phyloP scores from a whole-genome alignment of 2,888 invertebrate genomes.

The Crocallis elinguaria region DNA sequence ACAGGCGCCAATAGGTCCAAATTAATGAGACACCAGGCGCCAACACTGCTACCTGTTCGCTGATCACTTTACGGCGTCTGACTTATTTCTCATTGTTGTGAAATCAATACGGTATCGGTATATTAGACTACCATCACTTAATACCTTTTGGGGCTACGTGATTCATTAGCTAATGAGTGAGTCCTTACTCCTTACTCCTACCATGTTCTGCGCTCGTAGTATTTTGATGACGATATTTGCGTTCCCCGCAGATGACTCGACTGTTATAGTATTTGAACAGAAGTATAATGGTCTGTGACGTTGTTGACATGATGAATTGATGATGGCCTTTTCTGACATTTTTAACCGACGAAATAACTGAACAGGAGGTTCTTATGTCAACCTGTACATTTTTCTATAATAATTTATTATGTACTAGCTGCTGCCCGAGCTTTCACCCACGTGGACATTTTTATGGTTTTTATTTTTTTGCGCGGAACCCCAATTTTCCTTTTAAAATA shows the following conservation, averaged over 20 bases:
- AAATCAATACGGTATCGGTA: constrained; percentile 11
- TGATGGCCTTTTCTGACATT: not conserved
- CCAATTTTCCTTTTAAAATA: no score
- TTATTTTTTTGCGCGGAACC: no score
- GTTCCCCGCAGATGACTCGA: constrained; percentile 24
- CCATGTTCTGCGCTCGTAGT: no score
- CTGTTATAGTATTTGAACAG: constrained; percentile 24
- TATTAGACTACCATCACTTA: constrained; percentile 2
- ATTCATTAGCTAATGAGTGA: constrained; percentile 31
- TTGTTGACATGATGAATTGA: constrained; percentile 4
- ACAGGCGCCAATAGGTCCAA: constrained; percentile 3
- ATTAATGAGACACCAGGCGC: constrained; percentile 6
- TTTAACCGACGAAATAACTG: no score
- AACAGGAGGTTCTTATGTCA: no score
- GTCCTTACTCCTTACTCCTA: constrained; percentile 15
- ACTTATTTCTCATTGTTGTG: constrained; percentile 18
- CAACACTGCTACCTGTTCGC: not conserved
- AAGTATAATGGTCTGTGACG: no score
- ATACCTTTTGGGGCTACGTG: constrained; percentile 13
- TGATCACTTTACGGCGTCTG: not conserved
- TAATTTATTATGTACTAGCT: no score
- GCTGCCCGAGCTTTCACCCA: no score
- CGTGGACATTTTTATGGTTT: no score
- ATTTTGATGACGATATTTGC: constrained; percentile 22
- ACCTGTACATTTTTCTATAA: no score